Conservation (phyloP, 2,888 invertebrate species). For the Arge pagana region DNA sequence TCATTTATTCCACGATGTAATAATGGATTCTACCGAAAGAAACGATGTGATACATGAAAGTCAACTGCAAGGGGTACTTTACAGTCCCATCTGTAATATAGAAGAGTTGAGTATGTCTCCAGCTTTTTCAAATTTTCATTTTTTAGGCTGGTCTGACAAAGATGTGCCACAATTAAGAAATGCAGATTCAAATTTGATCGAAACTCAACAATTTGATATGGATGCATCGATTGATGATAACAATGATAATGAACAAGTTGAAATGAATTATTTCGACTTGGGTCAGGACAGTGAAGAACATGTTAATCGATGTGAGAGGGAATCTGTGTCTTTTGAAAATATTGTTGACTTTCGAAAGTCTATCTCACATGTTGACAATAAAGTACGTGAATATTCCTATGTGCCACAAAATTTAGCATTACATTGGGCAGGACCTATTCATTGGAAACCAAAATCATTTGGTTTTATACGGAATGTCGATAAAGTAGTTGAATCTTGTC, state of each 20-base stretch:
- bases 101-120: slow-evolving; percentile 62
- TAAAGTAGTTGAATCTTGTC: slow-evolving; percentile 28
- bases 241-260: slow-evolving; percentile 5
- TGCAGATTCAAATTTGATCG: slow-evolving; percentile 24
- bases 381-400: slow-evolving; percentile 51
- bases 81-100: no score
- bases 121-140: slow-evolving; percentile 66
- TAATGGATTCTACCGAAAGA: slow-evolving; percentile 35
- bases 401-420: slow-evolving; percentile 35
- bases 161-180: slow-evolving; percentile 56
- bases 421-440: slow-evolving; percentile 80
- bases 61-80: background rate
- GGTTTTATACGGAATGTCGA: slow-evolving; percentile 50
- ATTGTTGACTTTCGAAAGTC: slow-evolving; percentile 39
- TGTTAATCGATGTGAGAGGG: slow-evolving; percentile 24
- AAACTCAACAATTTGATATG: slow-evolving; percentile 45
- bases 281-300: slow-evolving; percentile 30
- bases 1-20: slow-evolving; percentile 39
- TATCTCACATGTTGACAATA: slow-evolving; percentile 23
- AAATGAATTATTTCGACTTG: slow-evolving; percentile 29
- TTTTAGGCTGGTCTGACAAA: slow-evolving; percentile 65
- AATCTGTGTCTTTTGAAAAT: slow-evolving; percentile 28
- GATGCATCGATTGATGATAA: slow-evolving; percentile 41
- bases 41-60: slow-evolving; percentile 6
- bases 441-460: slow-evolving; percentile 66